These are phyloP conservation scores for Pygoscelis antarcticus DNA, from an alignment of 2,113 vertebrate genomes.

Conservation along the genomic window DNA sequence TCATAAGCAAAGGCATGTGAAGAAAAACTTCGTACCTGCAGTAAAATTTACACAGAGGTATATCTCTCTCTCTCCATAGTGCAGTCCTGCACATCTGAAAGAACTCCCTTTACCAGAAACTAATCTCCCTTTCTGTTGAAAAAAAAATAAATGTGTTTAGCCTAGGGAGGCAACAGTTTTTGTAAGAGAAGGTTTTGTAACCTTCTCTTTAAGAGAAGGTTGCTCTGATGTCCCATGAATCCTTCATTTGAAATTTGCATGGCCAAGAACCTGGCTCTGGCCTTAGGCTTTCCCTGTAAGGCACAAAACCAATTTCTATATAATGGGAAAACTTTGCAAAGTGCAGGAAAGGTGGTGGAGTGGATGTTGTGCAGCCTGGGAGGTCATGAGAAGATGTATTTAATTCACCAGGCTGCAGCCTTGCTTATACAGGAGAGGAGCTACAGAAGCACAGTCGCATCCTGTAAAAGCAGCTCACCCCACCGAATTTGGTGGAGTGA, in stretches of 20 bases:
- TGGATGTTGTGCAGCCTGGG: neutral
- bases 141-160: neutral
- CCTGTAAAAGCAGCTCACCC: neutral
- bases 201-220: neutral
- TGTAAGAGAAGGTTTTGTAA: no score
- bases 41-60: neutral
- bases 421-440: neutral
- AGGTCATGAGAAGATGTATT: neutral
- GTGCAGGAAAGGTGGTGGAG: neutral
- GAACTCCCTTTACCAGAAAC: neutral
- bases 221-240: neutral
- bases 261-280: neutral
- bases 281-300: neutral
- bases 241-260: neutral
- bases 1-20: neutral
- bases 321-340: neutral
- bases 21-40: neutral
- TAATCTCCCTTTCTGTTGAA: neutral
- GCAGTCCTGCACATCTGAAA: neutral
- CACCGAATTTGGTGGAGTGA: no score
- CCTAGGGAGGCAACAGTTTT: neutral
- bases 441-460: rapidly evolving
- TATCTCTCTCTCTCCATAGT: neutral
- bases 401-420: neutral
- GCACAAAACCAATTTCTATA: neutral